These are phyloP conservation scores for Mantis religiosa DNA, from an alignment of 2,888 invertebrate genomes.

Conservation along the genomic window DNA sequence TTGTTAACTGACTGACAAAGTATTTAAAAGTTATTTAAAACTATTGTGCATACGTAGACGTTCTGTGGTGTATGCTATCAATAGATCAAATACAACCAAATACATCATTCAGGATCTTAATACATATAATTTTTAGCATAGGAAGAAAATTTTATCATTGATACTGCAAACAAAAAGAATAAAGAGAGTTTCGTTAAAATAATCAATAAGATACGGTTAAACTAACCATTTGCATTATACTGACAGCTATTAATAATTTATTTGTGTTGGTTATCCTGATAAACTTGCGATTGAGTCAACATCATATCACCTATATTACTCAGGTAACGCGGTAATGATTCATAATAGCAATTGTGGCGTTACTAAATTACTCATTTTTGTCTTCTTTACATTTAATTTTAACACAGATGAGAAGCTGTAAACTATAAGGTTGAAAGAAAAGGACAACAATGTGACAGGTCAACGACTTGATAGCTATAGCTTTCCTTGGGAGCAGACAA, in stretches of 20 bases:
- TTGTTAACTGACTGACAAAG: no score
- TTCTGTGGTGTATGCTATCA: no score
- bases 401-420: neutral
- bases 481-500: constrained; percentile 16
- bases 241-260: neutral
- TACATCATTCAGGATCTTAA: no score
- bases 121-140: neutral
- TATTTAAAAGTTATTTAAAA: no score
- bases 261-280: neutral
- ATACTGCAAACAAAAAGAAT: neutral
- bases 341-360: neutral
- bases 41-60: no score
- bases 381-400: neutral
- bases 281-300: neutral
- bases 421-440: neutral
- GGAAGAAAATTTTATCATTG: neutral
- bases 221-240: neutral
- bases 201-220: neutral
- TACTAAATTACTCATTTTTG: neutral
- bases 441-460: constrained; percentile 9
- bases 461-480: constrained; percentile 16
- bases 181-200: neutral
- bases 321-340: neutral
- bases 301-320: neutral
- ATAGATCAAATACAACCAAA: no score